These are phyloP conservation scores for Sturnus vulgaris DNA, from an alignment of 2,113 vertebrate genomes.

Conservation along the genomic window DNA sequence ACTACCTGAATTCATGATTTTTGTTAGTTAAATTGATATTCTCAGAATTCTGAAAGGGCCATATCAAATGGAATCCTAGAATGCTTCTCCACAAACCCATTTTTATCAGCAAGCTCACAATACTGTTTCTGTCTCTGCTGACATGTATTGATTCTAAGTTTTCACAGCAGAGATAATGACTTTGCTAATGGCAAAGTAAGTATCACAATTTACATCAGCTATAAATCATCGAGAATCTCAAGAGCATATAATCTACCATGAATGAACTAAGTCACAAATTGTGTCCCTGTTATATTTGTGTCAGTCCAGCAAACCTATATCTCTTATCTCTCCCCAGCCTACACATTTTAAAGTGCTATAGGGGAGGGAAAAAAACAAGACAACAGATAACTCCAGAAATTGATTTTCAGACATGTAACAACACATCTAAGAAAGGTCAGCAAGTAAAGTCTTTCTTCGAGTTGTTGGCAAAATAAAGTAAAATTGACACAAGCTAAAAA, in stretches of 20 bases:
- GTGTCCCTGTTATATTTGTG: not conserved
- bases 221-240: slow-evolving; percentile 22
- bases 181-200: slow-evolving; percentile 50
- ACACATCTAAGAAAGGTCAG: slow-evolving; percentile 22
- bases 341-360: not conserved
- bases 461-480: not conserved
- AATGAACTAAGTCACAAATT: slow-evolving; percentile 28
- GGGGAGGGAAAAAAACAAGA: not conserved
- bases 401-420: slow-evolving; percentile 24
- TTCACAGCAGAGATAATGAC: not conserved
- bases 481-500: not conserved
- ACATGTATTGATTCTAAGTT: slow-evolving; percentile 13
- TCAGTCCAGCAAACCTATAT: not conserved
- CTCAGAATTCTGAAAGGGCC: not conserved
- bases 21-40: not conserved
- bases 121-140: slow-evolving; percentile 8
- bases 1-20: not conserved
- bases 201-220: slow-evolving; percentile 26
- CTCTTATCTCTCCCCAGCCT: not conserved
- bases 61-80: not conserved
- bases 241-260: slow-evolving; percentile 9
- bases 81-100: not conserved
- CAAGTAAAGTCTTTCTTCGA: not conserved
- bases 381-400: not conserved
- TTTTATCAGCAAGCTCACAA: not conserved